Evolutionary conservation across 2,797 vertebrate species (phyloP), one percentile per base, ranked within the genome.

Genomic region (Oophaga sylvatica): DNA sequence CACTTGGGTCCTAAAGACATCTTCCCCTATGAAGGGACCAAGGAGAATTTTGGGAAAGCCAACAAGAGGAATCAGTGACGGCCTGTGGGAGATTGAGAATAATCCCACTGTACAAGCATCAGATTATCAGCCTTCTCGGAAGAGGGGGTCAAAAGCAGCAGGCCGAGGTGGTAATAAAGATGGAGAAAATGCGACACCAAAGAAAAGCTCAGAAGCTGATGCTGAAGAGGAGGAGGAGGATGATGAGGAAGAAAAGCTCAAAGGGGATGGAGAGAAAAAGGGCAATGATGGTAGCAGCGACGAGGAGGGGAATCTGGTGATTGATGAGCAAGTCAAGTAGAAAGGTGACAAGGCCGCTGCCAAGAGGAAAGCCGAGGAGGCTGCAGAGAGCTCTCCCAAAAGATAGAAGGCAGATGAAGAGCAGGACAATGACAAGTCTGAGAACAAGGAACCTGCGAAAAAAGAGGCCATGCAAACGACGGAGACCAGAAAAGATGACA

Each of bases 31-130:
- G 96, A 97, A 60, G 97, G 98, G 91, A 96, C 95, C 93, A 99
- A 98, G 94, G 97, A 96, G 91, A 98, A 98, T 91, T 97, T 96
- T 86, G 97, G 97, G 65, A 99, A 99, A 90, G 93, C 97, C 90
- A 99, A 97, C 94, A 99, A 99, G 92, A 94, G 97, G 94, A 99
- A 98, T 98, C 92, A 96, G 96, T 13, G 97, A 99, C 90, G 97
- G 97, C 2, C 93, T 99, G 53, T 99, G 97, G 97, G 97, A 99
- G 93, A 99, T 99, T 0, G 97, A 99, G 94, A 98, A 99, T 94
- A 98, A 97, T 92, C 97, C 97, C 5, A 96, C 96, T 0, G 97
- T 99, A 90, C 97, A 98, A 94, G 96, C 92, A 86, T 96, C 96
- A 0, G 96, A 96, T 4, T 95, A 94, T 86, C 95, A 89, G 87